Conservation (phyloP, 2,888 invertebrate genomes). For the Ryuthela nishihirai region DNA sequence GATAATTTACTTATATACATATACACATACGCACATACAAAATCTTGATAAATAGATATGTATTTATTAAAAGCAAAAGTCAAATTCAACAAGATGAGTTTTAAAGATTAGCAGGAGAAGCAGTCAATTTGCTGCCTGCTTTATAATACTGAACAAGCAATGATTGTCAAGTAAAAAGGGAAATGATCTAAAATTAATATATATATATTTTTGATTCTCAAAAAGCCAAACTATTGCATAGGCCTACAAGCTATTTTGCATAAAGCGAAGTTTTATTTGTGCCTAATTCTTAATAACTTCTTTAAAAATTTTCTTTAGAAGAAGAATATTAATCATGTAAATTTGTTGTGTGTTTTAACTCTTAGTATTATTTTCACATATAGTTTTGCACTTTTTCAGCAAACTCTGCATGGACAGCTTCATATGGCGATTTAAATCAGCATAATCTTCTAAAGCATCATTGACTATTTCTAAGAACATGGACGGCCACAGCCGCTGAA, state of each 20-base stretch:
- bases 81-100: constrained; percentile 32
- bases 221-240: no score
- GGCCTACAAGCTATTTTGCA: no score
- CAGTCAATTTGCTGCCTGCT: constrained; percentile 17
- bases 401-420: constrained; percentile 37
- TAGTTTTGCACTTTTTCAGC: constrained; percentile 35
- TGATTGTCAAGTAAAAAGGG: constrained; percentile 31
- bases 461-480: constrained; percentile 34
- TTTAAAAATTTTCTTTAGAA: constrained; percentile 20
- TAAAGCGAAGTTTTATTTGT: no score
- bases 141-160: constrained; percentile 19
- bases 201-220: constrained; percentile 25
- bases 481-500: constrained; percentile 37
- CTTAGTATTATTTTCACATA: constrained; percentile 28
- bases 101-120: constrained; percentile 28
- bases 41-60: constrained; percentile 35
- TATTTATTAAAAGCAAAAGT: constrained; percentile 35
- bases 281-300: constrained; percentile 9
- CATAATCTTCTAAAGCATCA: constrained; percentile 36
- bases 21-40: no score
- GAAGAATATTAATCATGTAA: constrained; percentile 17
- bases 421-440: constrained; percentile 35
- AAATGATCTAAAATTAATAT: no score
- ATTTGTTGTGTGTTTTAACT: constrained; percentile 16
- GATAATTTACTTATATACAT: no score